A percentile compares a stretch with the other conserved stretches of the same genome.
Evolutionary conservation across 2,797 vertebrate species (phyloP).

Genomic region (Hylomyscus alleni): DNA sequence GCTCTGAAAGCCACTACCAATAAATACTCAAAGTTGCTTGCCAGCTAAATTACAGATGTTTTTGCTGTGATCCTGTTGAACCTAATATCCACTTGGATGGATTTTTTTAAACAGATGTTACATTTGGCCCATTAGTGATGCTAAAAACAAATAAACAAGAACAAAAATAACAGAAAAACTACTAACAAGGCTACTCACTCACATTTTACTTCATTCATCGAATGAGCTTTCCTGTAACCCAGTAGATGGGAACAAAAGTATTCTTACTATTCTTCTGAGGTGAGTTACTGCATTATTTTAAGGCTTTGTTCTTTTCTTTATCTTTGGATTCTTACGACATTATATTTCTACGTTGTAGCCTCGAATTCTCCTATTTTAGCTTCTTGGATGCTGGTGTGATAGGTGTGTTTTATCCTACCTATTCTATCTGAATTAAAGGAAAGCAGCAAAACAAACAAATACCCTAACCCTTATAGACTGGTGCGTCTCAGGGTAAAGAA

Average conservation of each 20-base stretch:
- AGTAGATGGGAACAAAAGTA: not conserved
- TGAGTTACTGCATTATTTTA: not conserved
- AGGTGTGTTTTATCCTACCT: not conserved
- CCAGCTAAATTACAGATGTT: slow-evolving; percentile 66
- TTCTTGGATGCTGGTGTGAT: not conserved
- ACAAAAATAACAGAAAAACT: not conserved
- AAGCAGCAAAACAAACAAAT: not conserved
- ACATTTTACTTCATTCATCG: slow-evolving; percentile 42
- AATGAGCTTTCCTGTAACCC: not conserved
- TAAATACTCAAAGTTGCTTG: slow-evolving; percentile 57
- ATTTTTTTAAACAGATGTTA: slow-evolving; percentile 62
- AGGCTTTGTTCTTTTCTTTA: not conserved
- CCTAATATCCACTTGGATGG: not conserved
- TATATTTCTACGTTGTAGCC: not conserved
- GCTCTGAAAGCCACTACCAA: slow-evolving; percentile 49
- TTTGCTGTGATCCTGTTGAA: not conserved
- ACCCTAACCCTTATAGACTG: not conserved
- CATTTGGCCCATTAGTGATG: slow-evolving; percentile 53
- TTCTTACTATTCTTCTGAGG: slow-evolving; percentile 5
- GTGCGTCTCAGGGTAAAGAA: not conserved
- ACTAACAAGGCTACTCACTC: slow-evolving; percentile 8
- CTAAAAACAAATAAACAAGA: slow-evolving; percentile 27
- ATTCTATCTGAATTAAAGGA: not conserved
- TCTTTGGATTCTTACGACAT: not conserved
- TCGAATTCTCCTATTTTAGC: not conserved